A percentile compares a stretch with the other conserved stretches of the same genome.
phyloP scores from a whole-genome alignment of 2,113 vertebrate genomes.

The Catagonus wagneri region DNA sequence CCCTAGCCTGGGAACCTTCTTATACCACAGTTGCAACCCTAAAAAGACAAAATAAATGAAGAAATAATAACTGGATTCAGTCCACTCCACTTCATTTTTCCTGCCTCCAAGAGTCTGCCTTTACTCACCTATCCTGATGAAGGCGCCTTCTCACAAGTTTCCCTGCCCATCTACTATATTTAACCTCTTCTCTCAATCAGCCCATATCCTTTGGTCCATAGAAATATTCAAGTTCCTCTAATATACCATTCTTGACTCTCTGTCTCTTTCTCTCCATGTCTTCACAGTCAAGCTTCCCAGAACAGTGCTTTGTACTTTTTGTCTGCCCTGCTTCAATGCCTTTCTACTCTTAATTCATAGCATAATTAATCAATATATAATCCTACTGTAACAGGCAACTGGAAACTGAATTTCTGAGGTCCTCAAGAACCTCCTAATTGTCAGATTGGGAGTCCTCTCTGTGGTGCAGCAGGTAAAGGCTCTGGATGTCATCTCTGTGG shows the following conservation, averaged over 20 bases:
- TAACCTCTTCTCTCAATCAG: neutral
- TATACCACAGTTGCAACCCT: too few relatives aligned
- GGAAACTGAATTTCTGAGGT: neutral
- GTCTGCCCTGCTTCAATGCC: neutral
- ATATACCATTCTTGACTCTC: neutral
- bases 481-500: too few relatives aligned
- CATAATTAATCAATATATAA: neutral
- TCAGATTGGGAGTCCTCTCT: neutral
- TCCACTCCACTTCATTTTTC: neutral
- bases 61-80: neutral
- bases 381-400: neutral
- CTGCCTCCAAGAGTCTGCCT: neutral
- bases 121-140: neutral
- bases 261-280: neutral
- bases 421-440: neutral
- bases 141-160: neutral
- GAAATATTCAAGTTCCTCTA: neutral
- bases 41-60: too few relatives aligned
- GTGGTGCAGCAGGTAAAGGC: too few relatives aligned
- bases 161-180: neutral
- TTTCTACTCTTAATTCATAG: neutral
- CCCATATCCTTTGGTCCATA: neutral
- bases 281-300: neutral
- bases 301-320: neutral
- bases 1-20: too few relatives aligned